Evolutionary conservation across 2,797 vertebrate genomes (phyloP).

Genomic region (Fistularia commersonii): DNA sequence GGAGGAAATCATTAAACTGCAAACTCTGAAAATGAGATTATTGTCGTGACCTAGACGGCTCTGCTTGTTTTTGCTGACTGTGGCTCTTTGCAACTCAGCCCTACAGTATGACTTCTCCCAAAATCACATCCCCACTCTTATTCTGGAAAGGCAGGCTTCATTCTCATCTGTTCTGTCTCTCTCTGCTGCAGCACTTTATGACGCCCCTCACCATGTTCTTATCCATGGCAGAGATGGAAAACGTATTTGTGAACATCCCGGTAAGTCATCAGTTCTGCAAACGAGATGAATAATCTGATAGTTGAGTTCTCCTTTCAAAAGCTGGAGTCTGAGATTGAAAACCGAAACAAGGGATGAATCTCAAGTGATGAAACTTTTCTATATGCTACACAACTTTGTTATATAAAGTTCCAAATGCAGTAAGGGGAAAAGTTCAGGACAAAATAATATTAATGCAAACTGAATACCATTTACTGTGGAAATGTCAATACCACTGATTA

Average conservation of each 20-base stretch:
- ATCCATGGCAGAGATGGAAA: conserved; percentile 81
- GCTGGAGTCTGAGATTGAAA: too few relatives aligned
- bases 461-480: too few relatives aligned
- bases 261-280: conserved; percentile 72
- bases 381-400: too few relatives aligned
- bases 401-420: too few relatives aligned
- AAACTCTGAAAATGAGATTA: conserved; percentile 67
- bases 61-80: conserved; percentile 60
- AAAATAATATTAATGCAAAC: too few relatives aligned
- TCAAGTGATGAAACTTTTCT: too few relatives aligned
- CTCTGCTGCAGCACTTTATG: conserved; percentile 87
- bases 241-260: conserved; percentile 93
- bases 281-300: background rate
- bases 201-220: conserved; percentile 88
- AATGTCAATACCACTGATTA: too few relatives aligned
- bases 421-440: too few relatives aligned
- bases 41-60: conserved; percentile 52
- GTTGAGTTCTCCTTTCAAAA: background rate
- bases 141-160: conserved; percentile 28
- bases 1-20: conserved; percentile 65
- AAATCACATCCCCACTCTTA: conserved; percentile 50
- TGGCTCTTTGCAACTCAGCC: conserved; percentile 41
- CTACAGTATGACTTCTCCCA: conserved; percentile 35
- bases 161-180: conserved; percentile 27
- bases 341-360: too few relatives aligned